These are phyloP conservation scores for Chelonus insularis DNA, from an alignment of 1,140 invertebrate genomes.

Conservation along the genomic window DNA sequence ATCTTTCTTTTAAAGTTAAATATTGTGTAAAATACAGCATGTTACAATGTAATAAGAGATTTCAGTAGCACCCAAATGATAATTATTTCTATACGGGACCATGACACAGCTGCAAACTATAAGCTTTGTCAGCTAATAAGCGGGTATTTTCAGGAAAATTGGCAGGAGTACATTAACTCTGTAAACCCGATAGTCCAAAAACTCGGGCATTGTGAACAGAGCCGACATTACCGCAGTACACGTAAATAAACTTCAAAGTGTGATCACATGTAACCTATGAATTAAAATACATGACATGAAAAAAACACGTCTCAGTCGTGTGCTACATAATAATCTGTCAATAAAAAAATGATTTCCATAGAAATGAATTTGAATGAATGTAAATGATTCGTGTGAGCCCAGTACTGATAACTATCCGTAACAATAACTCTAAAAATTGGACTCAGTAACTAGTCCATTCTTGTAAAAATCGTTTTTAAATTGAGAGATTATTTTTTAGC, in stretches of 20 bases:
- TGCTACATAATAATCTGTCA: no score
- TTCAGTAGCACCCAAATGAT: conserved; percentile 23
- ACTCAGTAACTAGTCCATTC: no score
- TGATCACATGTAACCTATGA: no score
- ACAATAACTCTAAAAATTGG: no score
- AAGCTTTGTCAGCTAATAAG: conserved; percentile 35
- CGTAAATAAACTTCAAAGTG: conserved; percentile 12
- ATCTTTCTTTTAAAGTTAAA: conserved; percentile 26
- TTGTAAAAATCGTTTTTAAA: no score
- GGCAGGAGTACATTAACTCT: conserved; percentile 23
- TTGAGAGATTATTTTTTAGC: no score
- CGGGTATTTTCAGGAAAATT: conserved; percentile 34
- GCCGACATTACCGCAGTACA: conserved; percentile 30
- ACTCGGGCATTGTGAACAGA: conserved; percentile 36
- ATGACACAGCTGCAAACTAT: conserved; percentile 31
- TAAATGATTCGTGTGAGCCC: no score
- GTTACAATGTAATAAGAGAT: conserved; percentile 16
- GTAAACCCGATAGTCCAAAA: conserved; percentile 30
- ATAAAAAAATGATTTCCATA: no score
- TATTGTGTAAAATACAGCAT: conserved; percentile 22
- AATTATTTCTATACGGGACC: conserved; percentile 35
- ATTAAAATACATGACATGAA: no score
- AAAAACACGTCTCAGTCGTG: no score
- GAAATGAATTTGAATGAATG: no score
- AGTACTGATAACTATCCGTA: no score